Percentiles rank a stretch among this genome's conserved stretches.
phyloP scores from a whole-genome alignment of 1,140 invertebrate genomes.

The Cyphomyrmex costatus region DNA sequence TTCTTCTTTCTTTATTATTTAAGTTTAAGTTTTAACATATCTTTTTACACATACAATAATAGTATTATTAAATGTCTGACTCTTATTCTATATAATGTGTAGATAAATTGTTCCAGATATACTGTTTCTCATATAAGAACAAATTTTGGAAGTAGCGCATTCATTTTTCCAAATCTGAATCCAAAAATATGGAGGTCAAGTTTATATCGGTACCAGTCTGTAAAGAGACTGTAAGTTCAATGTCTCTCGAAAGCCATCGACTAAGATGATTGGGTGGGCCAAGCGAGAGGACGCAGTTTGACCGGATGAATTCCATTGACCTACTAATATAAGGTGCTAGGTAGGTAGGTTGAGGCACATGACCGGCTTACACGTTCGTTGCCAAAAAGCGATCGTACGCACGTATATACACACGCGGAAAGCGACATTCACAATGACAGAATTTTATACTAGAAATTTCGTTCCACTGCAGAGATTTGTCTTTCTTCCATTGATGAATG shows the following conservation, averaged over 20 bases:
- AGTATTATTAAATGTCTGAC: neutral
- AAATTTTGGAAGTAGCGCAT: neutral
- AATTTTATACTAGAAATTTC: constrained; percentile 23
- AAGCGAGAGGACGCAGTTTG: constrained; percentile 63
- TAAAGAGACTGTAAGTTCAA: neutral
- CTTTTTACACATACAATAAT: neutral
- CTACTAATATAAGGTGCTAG: constrained; percentile 77
- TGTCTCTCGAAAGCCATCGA: neutral
- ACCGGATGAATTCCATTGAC: constrained; percentile 85
- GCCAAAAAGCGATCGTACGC: constrained; percentile 74
- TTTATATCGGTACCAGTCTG: too few species aligned
- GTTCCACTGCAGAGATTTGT: constrained; percentile 25
- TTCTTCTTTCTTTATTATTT: neutral
- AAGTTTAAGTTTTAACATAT: neutral
- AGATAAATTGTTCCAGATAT: neutral
- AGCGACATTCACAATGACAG: constrained; percentile 15
- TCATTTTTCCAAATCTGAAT: neutral
- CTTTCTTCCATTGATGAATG: constrained; percentile 1
- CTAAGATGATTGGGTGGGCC: constrained; percentile 66
- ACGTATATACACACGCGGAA: neutral
- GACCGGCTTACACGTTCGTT: constrained; percentile 77
- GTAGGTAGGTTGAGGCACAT: constrained; percentile 73
- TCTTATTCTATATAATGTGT: too few species aligned
- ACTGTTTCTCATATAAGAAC: neutral
- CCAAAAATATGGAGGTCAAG: neutral